Evolutionary conservation across 2,113 vertebrate genomes (phyloP).

Genomic region (Pelecanoides urinatrix): DNA sequence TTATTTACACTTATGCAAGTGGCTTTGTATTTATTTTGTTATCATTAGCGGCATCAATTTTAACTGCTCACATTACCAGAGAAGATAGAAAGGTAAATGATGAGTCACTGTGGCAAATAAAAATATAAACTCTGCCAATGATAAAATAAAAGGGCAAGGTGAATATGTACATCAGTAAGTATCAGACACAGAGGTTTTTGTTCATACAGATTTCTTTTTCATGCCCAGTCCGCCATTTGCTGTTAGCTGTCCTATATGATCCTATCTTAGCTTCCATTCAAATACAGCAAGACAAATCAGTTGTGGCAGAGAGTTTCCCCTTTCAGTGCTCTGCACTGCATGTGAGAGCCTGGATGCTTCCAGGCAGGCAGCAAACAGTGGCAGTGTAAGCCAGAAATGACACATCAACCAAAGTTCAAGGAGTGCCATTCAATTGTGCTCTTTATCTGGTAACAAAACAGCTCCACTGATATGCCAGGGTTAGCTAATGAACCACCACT

Average conservation of each 20-base stretch:
- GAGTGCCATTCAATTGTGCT: neutral
- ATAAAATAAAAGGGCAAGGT: neutral
- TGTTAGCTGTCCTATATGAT: neutral
- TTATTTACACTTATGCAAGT: neutral
- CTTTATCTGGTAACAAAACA: neutral
- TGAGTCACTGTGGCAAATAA: neutral
- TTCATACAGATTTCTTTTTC: neutral
- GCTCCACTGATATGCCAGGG: neutral
- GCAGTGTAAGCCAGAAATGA: neutral
- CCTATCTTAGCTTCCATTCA: neutral
- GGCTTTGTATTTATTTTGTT: neutral
- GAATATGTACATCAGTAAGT: neutral
- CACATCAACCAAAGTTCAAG: neutral
- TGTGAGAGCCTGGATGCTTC: neutral
- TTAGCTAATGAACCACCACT: neutral
- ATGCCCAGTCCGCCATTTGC: neutral
- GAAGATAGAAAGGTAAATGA: neutral
- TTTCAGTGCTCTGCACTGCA: neutral
- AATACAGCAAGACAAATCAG: neutral
- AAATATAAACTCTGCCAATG: neutral
- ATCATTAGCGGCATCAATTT: neutral
- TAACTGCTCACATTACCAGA: neutral
- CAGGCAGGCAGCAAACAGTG: neutral
- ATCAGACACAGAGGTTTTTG: neutral
- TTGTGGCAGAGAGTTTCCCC: neutral